Base-by-base conservation (phyloP, 2,888 invertebrate species). In the Melolontha melolontha region DNA sequence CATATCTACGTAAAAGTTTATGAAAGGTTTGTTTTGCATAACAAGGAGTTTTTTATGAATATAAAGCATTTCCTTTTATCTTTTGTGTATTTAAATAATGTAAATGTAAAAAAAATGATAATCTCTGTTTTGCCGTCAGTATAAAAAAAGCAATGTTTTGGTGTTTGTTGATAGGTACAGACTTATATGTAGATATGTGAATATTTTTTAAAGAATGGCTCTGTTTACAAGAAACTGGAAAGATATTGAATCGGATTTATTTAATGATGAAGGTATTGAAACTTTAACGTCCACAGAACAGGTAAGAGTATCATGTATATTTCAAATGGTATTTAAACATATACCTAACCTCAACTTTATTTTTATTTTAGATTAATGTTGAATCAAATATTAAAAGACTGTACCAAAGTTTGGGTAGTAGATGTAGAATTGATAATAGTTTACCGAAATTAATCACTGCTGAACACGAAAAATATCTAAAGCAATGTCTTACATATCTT, bases 381-480 rank as follows among this genome's bases (percentile, higher is more conserved):
- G 91, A 91, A 80, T 82, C 81, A 62, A 79, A 84, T 7, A 84
- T 90, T 40, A 84, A 87, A 65, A 85, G 85, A 75, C 84, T 87
- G 69, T 88, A 83, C 70, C 82, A 85, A 72, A 83, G 85, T 49
- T 85, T 86, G 71, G 83, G 84, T 66, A 82, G 85, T 69, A 77
- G 84, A 62, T 82, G 85, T 47, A 84, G 84, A 72, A 75, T 86
- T 17, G 88, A 89, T 72, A 80, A 86, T 64, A 88, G 87, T 69
- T 83, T 88, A 69, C 90, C 93, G 0, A 80, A 85, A 69, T 83
- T 92, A 29, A 85, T 88, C 55, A 88, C 89, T 78, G 84, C 87
- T 67, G 86, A 87, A 74, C 92, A 94, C 80, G 85, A 87, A 74
- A 81, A 86, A 73, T 88, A 90, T 80, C 84, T 96, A 65, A 89